Evolutionary conservation across 2,797 vertebrate species (phyloP), one percentile per base, ranked within the genome.

Genomic region (Luscinia luscinia): DNA sequence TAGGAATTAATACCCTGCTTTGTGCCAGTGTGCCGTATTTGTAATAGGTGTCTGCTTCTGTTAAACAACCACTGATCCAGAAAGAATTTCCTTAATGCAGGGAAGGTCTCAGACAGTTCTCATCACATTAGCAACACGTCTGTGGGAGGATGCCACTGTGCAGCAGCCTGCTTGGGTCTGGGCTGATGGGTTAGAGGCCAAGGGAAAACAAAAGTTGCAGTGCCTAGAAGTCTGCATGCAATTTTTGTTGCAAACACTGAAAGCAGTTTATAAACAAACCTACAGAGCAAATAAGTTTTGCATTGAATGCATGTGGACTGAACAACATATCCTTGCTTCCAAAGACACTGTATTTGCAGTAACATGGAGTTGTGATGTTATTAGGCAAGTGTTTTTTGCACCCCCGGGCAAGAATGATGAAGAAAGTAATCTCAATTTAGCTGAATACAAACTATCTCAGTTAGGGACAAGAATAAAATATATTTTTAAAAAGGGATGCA

Each of bases 1-100:
- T 4, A 82, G 62, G 82, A 94, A 85, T 89, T 58, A 87, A 73
- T 55, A 51, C 49, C 41, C 87, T 24, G 69, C n/a, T 62, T 77
- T 51, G 67, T 73, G 72, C 45, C 23, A 9, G 32, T 20, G 66
- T 51, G 70, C 62, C 15, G 10, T 34, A 38, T 38, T 48, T 2
- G 0, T 22, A 41, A 78, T 55, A 85, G 84, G 70, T 58, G 41
- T 64, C 87, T 86, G 86, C 51, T 64, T 24, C 88, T 3, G 8
- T 23, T 54, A 73, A 90, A 90, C 68, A 61, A 68, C 49, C 63
- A 72, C 67, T 66, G 59, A 91, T 86, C 54, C 91, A 89, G 76
- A 86, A 62, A 70, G 73, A 75, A 89, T 95, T 69, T 84, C 85
- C 77, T 91, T 58, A 62, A 87, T 3, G 46, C 61, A 78, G 66